Evolutionary conservation across 30 jellyfish, hydroid and myxozoan genomes (phyloP).

Genomic region (Clytia hemisphaerica): DNA sequence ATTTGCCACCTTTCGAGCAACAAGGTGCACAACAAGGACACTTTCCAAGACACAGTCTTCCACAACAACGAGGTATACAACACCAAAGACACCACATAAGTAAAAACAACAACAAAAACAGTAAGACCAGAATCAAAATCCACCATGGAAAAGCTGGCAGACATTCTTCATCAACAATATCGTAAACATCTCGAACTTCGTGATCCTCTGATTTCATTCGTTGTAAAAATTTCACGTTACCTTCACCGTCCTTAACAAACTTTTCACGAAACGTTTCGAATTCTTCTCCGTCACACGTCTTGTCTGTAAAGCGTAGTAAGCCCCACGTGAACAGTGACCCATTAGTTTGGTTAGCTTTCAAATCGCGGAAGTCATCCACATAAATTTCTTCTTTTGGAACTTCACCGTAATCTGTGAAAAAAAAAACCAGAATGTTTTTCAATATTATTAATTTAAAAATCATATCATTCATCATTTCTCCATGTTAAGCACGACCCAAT

Average conservation of each 20-base stretch:
- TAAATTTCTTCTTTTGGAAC: constrained; percentile 23
- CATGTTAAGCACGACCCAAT: too few species aligned
- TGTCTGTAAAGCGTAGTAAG: constrained; percentile 29
- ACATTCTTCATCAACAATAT: background rate
- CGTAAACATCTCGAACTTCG: background rate
- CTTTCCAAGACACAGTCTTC: constrained; percentile 40
- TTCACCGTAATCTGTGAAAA: constrained; percentile 12
- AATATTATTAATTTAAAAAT: too few species aligned
- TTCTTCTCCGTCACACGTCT: constrained; percentile 43
- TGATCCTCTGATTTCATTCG: constrained; percentile 15
- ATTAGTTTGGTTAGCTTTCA: constrained; percentile 12
- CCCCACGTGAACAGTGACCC: constrained; percentile 54
- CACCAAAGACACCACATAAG: constrained; percentile 80
- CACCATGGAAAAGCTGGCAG: constrained; percentile 64
- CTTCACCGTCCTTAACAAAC: constrained; percentile 39
- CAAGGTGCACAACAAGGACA: constrained; percentile 53
- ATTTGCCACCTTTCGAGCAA: constrained; percentile 76
- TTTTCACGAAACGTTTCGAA: constrained; percentile 33
- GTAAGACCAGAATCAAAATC: constrained; percentile 51
- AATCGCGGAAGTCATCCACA: constrained; percentile 16
- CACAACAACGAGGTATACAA: constrained; percentile 89
- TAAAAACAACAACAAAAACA: constrained; percentile 48
- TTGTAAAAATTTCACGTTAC: constrained; percentile 32
- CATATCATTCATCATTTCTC: too few species aligned
- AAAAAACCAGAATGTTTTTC: too few species aligned